Evolutionary conservation across 2,888 invertebrate genomes (phyloP).

Genomic region (Harmothoe impar): DNA sequence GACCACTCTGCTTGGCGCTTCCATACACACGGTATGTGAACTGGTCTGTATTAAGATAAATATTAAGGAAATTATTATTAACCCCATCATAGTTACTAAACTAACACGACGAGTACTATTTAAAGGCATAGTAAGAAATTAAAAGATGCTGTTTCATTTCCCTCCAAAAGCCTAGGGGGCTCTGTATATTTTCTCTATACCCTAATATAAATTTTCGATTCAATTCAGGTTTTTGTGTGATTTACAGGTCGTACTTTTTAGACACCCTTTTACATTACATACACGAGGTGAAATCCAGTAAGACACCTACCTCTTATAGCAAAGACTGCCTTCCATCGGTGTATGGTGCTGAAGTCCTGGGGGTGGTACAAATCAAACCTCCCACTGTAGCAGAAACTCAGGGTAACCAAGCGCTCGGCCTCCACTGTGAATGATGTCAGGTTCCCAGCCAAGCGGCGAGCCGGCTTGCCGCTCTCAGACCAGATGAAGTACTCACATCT

Average conservation of each 20-base stretch:
- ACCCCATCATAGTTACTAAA: no score
- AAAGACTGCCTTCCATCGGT: constrained; percentile 53
- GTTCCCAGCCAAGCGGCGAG: constrained; percentile 48
- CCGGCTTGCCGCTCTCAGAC: constrained; percentile 24
- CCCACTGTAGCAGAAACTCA: constrained; percentile 53
- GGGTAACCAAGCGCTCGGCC: constrained; percentile 20
- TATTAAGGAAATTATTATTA: no score
- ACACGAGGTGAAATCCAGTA: background rate
- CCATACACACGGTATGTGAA: constrained; percentile 58
- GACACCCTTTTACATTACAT: no score
- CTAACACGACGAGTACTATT: no score
- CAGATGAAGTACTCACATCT: constrained; percentile 60
- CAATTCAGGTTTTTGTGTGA: no score
- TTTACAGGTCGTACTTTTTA: no score
- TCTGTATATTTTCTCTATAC: no score
- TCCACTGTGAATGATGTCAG: constrained; percentile 12
- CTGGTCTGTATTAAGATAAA: constrained; percentile 16
- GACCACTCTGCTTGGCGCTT: constrained; percentile 54
- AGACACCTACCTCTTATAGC: background rate
- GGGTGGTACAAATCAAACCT: background rate
- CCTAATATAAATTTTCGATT: no score
- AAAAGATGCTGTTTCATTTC: no score
- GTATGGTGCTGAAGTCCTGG: background rate
- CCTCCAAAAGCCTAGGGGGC: no score
- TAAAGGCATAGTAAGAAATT: no score